Evolutionary conservation across 2,113 vertebrate species (phyloP), one percentile per base, ranked within the genome.

Genomic region (Sciurus niger): DNA sequence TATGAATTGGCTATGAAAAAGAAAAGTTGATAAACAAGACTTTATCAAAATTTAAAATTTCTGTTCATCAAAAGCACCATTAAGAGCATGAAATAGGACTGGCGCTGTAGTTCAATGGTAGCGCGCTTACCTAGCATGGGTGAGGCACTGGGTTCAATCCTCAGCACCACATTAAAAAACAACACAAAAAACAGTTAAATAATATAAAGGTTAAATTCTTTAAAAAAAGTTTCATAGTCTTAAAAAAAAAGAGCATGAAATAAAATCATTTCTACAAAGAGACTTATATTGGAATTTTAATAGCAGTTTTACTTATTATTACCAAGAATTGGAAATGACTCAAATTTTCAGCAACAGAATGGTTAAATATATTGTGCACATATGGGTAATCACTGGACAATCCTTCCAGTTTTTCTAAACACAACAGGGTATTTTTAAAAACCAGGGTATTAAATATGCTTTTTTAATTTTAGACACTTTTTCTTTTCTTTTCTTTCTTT

Each of bases 31-130:
- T n/a, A 79, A 74, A 84, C 58, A 16, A 25, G 13, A 60, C 18
- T 84, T 74, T 34, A 46, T 91, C 63, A 94, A 87, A 78, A 94
- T 91, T 22, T 65, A 83, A 95, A 84, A 65, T 72, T 91, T 89
- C 51, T 48, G 17, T 80, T 92, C 58, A 40, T 60, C 46, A 46
- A 87, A 93, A 95, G 73, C 34, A 90, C 48, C 10, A 22, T 70
- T 43, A 58, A 84, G 28, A 89, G 24, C 60, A 25, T 14, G 6
- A 80, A 87, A 83, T 80, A 51, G 46, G 46, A 48, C 46, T 8
- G 46, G 46, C 46, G 9, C 46, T 48, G 46, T 8, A 48, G 46
- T 9, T 48, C 46, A 48, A 9, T 48, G 46, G 46, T 48, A 48
- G 9, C 6, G 7, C 46, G 9, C 46, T 48, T 7, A 8, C 46